phyloP scores from a whole-genome alignment of 2,113 vertebrate genomes.

The Genyomyrus donnyi region DNA sequence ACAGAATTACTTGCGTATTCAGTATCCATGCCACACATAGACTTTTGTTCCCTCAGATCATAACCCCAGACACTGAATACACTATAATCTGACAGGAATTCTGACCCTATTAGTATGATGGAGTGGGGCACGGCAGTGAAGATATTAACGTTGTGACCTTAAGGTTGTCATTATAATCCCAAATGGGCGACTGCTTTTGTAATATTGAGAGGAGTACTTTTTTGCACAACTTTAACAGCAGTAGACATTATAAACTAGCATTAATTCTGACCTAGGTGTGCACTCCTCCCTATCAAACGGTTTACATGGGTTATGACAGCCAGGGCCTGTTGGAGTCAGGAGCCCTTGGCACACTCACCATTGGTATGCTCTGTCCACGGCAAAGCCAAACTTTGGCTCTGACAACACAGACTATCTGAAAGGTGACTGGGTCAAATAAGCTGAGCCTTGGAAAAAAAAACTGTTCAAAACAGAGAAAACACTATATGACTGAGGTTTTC shows the following conservation, averaged over 20 bases:
- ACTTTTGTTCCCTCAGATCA: background rate
- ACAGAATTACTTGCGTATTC: background rate
- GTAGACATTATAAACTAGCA: background rate
- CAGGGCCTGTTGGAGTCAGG: background rate
- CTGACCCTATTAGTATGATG: background rate
- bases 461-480: background rate
- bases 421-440: background rate
- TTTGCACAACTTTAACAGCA: background rate
- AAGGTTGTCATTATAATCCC: background rate
- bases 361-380: background rate
- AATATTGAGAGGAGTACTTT: background rate
- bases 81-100: background rate
- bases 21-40: slow-evolving; percentile 22
- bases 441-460: background rate
- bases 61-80: slow-evolving; percentile 32
- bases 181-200: background rate
- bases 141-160: background rate
- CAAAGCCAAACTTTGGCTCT: background rate
- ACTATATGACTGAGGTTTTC: background rate
- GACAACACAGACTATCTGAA: background rate
- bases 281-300: background rate
- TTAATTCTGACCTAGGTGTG: background rate
- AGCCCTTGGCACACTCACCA: background rate
- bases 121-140: background rate
- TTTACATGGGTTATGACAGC: background rate